phyloP scores from a whole-genome alignment of 2,113 vertebrate species.

The Lasiurus borealis region DNA sequence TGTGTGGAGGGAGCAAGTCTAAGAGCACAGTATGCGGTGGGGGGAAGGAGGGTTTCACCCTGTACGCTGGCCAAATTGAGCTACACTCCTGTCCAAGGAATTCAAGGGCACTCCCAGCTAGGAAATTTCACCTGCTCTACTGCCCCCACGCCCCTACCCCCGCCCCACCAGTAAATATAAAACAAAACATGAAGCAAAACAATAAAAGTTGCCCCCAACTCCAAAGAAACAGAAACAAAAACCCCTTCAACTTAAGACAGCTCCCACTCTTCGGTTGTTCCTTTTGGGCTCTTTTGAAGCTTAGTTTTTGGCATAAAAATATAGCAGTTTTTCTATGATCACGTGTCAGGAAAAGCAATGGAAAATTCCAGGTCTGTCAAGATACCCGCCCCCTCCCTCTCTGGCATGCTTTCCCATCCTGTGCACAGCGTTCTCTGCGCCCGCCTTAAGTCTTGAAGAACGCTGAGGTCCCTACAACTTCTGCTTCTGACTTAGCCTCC shows the following conservation, averaged over 20 bases:
- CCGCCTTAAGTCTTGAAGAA: neutral
- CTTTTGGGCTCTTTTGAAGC: neutral
- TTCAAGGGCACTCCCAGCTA: neutral
- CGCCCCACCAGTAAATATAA: neutral
- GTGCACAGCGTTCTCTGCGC: neutral
- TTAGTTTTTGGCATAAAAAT: conserved; percentile 37
- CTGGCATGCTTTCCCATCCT: neutral
- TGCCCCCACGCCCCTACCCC: accelerated
- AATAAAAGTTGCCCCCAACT: neutral
- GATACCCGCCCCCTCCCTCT: neutral
- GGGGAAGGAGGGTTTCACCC: neutral
- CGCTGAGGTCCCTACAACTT: neutral
- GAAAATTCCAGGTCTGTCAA: conserved; percentile 62
- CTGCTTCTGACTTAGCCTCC: neutral
- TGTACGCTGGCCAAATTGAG: neutral
- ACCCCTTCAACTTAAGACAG: neutral
- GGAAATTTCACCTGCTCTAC: neutral
- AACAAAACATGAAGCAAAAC: neutral
- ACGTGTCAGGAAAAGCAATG: neutral
- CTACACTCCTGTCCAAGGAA: neutral
- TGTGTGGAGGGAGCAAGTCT: neutral
- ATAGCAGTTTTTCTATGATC: conserved; percentile 20
- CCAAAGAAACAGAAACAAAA: neutral
- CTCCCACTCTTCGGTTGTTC: neutral
- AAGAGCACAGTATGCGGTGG: neutral